Conservation (phyloP, 2,888 invertebrate species). For the Epistrophe eligans region DNA sequence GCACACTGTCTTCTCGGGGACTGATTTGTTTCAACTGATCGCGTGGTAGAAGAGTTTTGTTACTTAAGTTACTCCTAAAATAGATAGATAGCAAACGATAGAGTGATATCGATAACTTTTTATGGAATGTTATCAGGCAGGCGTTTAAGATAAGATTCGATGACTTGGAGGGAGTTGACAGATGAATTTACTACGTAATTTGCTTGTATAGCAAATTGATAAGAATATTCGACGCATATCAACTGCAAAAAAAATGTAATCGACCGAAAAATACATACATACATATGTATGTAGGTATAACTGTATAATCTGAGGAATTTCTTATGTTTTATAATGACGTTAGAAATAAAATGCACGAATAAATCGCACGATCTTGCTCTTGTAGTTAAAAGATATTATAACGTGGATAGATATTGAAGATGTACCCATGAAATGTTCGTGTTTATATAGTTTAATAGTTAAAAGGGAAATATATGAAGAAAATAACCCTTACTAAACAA, state of each 20-base stretch:
- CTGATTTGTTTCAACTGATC: conserved; percentile 53
- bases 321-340: not conserved
- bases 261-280: too few relatives aligned
- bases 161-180: not conserved
- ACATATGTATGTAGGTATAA: too few relatives aligned
- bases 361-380: too few relatives aligned
- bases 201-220: not conserved
- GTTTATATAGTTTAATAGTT: too few relatives aligned
- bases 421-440: too few relatives aligned
- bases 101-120: conserved; percentile 23
- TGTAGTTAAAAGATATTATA: too few relatives aligned
- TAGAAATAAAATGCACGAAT: not conserved
- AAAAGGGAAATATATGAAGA: too few relatives aligned
- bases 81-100: not conserved
- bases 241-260: not conserved
- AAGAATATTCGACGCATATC: not conserved
- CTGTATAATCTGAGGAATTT: conserved; percentile 24
- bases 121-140: conserved; percentile 27
- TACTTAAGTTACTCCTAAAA: not conserved
- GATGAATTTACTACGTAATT: not conserved
- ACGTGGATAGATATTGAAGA: too few relatives aligned
- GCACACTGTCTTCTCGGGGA: conserved; percentile 5
- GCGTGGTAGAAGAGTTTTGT: conserved; percentile 16
- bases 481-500: too few relatives aligned
- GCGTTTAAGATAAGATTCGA: not conserved